These are phyloP conservation scores for Atrichornis clamosus DNA, from an alignment of 2,113 vertebrate species.

Conservation along the genomic window DNA sequence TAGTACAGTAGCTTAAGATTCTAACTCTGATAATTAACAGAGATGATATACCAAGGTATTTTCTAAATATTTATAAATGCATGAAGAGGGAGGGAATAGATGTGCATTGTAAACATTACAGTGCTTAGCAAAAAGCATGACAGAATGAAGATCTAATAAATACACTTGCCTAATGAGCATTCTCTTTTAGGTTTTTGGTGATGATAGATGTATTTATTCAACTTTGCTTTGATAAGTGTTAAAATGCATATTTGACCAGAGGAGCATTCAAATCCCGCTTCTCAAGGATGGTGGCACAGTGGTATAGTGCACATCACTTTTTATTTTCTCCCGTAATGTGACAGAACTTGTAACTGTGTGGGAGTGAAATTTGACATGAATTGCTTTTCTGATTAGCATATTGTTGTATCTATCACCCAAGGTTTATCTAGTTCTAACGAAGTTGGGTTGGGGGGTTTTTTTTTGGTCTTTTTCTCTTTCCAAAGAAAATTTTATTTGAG, in stretches of 20 bases:
- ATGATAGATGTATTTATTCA: not conserved
- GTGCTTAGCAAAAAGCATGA: not conserved
- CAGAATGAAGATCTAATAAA: not conserved
- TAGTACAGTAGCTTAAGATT: not conserved
- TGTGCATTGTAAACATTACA: not conserved
- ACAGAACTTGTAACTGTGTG: not conserved
- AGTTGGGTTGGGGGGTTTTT: too few relatives aligned
- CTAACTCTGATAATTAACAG: not conserved
- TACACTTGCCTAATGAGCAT: not conserved
- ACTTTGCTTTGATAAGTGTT: not conserved
- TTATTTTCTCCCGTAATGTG: not conserved
- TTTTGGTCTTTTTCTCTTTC: not conserved
- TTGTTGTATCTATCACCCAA: not conserved
- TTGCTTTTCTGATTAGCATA: not conserved
- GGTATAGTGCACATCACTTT: not conserved
- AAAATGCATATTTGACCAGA: not conserved
- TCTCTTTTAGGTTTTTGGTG: not conserved
- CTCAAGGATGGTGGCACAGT: not conserved
- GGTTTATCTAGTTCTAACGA: not conserved
- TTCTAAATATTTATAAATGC: not conserved
- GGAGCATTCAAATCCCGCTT: not conserved
- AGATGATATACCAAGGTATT: not conserved
- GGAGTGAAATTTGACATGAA: not conserved
- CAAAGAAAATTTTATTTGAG: not conserved
- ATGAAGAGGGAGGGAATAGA: not conserved